Evolutionary conservation across 2,113 vertebrate species (phyloP).

Genomic region (Blennius ocellaris): DNA sequence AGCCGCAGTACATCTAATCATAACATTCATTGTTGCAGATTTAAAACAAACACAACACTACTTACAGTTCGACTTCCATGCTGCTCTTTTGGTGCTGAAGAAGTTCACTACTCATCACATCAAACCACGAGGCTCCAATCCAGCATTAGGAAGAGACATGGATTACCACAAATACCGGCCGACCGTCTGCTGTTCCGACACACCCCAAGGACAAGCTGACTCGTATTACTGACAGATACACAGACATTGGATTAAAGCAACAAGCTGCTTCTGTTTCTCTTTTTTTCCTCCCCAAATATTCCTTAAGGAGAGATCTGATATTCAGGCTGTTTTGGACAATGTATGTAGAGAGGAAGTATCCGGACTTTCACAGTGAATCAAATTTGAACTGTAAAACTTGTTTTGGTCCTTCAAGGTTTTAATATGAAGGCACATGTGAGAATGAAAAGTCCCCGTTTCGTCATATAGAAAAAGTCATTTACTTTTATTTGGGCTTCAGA

Average conservation of each 20-base stretch:
- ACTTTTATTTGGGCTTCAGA: slow-evolving; percentile 31
- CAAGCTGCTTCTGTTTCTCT: slow-evolving; percentile 31
- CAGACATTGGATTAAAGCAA: slow-evolving; percentile 59
- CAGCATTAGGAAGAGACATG: slow-evolving; percentile 42
- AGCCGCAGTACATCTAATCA: neutral
- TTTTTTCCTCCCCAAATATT: slow-evolving; percentile 1
- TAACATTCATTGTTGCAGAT: neutral
- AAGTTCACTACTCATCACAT: slow-evolving; percentile 50
- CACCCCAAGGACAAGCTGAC: slow-evolving; percentile 53
- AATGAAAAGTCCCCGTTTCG: slow-evolving; percentile 18
- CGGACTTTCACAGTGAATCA: slow-evolving; percentile 1
- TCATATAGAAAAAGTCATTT: slow-evolving; percentile 46
- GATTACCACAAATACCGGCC: slow-evolving; percentile 62
- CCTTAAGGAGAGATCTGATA: slow-evolving; percentile 38
- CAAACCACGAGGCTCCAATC: slow-evolving; percentile 16
- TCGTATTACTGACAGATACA: slow-evolving; percentile 55
- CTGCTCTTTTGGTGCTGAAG: slow-evolving; percentile 18
- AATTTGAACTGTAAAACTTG: too few species aligned
- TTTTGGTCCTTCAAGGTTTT: too few species aligned
- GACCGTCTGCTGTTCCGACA: slow-evolving; percentile 44
- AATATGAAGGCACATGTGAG: neutral
- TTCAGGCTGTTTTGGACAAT: neutral
- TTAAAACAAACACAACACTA: slow-evolving; percentile 21
- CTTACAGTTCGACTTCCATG: slow-evolving; percentile 39
- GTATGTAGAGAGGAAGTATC: slow-evolving; percentile 16